Percentiles rank a stretch among this genome's conserved stretches.
phyloP scores from a whole-genome alignment of 2,113 vertebrate genomes.

The Sylvietta virens region DNA sequence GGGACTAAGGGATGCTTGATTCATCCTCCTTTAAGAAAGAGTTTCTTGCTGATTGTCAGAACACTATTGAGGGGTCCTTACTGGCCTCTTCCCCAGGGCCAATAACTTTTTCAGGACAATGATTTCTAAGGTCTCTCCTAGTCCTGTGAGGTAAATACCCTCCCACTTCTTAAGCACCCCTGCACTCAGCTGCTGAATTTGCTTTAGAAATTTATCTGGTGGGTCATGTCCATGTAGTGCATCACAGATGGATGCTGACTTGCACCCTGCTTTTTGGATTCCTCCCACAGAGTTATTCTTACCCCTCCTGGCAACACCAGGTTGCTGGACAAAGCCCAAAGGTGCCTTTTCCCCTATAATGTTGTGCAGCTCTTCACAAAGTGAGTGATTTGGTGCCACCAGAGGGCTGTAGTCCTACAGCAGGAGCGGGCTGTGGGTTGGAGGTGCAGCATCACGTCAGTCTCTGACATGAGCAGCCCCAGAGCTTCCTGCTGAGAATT shows the following conservation, averaged over 20 bases:
- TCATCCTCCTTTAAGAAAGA: not conserved
- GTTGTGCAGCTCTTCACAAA: not conserved
- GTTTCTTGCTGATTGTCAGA: not conserved
- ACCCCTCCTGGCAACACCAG: not conserved
- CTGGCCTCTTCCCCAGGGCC: not conserved
- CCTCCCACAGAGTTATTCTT: not conserved
- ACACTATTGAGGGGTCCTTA: not conserved
- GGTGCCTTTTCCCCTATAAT: not conserved
- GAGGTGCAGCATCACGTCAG: not conserved
- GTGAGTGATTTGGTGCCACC: not conserved
- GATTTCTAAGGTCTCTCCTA: not conserved
- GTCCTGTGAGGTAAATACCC: not conserved
- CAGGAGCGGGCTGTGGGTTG: not conserved
- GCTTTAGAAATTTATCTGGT: not conserved
- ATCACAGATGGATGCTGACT: not conserved
- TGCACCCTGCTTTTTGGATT: not conserved
- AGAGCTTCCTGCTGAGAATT: not conserved
- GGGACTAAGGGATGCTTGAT: not conserved
- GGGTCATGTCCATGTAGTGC: not conserved
- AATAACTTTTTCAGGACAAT: not conserved
- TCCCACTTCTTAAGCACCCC: not conserved
- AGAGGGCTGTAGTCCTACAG: constrained; percentile 17
- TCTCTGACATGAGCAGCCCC: not conserved
- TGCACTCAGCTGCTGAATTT: not conserved
- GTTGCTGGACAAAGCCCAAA: not conserved